Base-by-base conservation (phyloP, 2,113 vertebrate genomes). In the Scophthalmus maximus region DNA sequence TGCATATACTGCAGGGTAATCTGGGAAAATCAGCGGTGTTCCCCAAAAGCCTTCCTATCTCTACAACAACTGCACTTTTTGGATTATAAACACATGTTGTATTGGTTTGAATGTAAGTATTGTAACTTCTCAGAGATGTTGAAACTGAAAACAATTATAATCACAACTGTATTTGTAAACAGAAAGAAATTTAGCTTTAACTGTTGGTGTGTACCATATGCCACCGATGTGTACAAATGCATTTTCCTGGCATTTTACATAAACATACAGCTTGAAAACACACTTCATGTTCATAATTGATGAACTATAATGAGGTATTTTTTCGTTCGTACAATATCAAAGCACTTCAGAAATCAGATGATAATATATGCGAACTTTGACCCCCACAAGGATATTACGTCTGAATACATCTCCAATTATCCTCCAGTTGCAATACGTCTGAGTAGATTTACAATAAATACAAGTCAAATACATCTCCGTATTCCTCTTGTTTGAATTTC, bases 51-150 rank as follows among this genome's bases (percentile, higher is more conserved):
- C 22, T 65, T 38, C 36, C 12, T 22, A 23, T 32, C 58, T 30
- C 18, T 22, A 32, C 47, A 46, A 22, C 53, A 30, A 57, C 56
- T 53, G 47, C 36, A 65, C 57, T 68, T 73, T 55, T 68, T 4
- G 65, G 64, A 60, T 68, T 82, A 66, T 55, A 30, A 50, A 60
- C 59, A 70, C 79, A 62, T 69, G 73, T 60, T 71, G 63, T 67
- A 38, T 76, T 51, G 26, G 52, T 18, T 29, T 56, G n/a, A 34
- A 63, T 69, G 44, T 71, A 15, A 14, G 62, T 57, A 32, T 58
- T 78, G 27, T 64, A 63, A 73, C 14, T 32, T 57, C 22, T 68
- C 55, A 51, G 26, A 75, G 57, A 73, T 65, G 46, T 58, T 79
- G 53, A 9, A 40, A 61, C 53, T n/a, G n/a, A 56, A 30, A 65